phyloP scores from a whole-genome alignment of 1,140 invertebrate genomes.

The Aphidius ervi region DNA sequence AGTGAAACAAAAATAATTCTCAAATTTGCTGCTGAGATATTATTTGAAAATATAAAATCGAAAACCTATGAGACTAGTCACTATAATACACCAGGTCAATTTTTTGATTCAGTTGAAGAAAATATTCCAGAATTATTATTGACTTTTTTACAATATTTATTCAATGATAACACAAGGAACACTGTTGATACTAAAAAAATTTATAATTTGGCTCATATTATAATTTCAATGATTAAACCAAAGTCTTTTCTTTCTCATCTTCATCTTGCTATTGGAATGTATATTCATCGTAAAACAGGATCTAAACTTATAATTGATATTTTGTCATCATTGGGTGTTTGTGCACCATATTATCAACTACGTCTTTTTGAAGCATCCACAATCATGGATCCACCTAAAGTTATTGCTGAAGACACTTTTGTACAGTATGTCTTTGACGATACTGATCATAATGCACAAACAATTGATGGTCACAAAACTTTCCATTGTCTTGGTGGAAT shows the following conservation, averaged over 20 bases:
- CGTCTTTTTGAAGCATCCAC: slow-evolving; percentile 4
- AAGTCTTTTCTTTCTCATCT: slow-evolving; percentile 16
- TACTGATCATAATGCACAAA: slow-evolving; percentile 25
- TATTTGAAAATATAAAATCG: not conserved
- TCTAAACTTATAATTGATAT: slow-evolving; percentile 15
- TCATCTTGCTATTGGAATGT: slow-evolving; percentile 16
- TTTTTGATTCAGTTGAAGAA: slow-evolving; percentile 6
- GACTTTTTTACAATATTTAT: slow-evolving; percentile 9
- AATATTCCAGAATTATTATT: slow-evolving; percentile 2
- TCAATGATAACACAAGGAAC: slow-evolving; percentile 1
- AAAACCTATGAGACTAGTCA: not conserved
- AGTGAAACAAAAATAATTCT: slow-evolving; percentile 6
- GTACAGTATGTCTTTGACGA: slow-evolving; percentile 21
- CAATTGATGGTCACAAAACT: slow-evolving; percentile 20
- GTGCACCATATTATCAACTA: slow-evolving; percentile 8
- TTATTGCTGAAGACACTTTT: slow-evolving; percentile 22
- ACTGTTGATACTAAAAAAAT: not conserved
- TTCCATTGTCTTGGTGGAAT: slow-evolving; percentile 23
- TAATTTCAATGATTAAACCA: slow-evolving; percentile 6
- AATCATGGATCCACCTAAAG: slow-evolving; percentile 33
- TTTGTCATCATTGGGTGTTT: slow-evolving; percentile 9
- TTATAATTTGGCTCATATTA: slow-evolving; percentile 11
- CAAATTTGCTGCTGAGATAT: slow-evolving; percentile 12
- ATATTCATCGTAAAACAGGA: slow-evolving; percentile 12
- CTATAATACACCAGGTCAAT: slow-evolving; percentile 10